Evolutionary conservation across 2,113 vertebrate genomes (phyloP).

Genomic region (Lophotis ruficrista): DNA sequence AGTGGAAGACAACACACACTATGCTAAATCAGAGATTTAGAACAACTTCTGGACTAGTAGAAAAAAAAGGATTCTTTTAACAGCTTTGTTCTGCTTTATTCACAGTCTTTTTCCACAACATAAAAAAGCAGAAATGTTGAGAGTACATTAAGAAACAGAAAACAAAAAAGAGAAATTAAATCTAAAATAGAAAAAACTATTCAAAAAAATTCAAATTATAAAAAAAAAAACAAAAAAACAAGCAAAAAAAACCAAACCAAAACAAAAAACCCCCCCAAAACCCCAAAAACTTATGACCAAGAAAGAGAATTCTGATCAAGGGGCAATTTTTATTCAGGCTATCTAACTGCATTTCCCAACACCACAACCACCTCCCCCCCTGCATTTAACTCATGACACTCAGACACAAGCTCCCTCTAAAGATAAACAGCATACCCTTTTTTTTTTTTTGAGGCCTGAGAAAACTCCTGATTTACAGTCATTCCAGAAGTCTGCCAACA

Average conservation of each 20-base stretch:
- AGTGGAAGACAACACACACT: background rate
- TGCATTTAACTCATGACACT: background rate
- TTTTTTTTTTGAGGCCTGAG: slow-evolving; percentile 8
- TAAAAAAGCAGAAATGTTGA: background rate
- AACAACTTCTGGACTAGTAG: background rate
- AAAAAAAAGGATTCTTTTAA: background rate
- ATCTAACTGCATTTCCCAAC: background rate
- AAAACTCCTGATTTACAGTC: slow-evolving; percentile 40
- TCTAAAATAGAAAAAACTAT: background rate
- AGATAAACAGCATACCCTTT: background rate
- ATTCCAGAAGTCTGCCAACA: slow-evolving; percentile 31
- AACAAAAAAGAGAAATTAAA: background rate
- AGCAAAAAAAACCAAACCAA: background rate
- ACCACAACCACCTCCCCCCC: background rate
- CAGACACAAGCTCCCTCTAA: slow-evolving; percentile 11
- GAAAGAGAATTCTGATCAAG: background rate
- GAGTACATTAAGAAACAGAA: background rate
- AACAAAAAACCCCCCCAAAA: background rate
- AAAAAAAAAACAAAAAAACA: background rate
- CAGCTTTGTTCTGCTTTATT: background rate
- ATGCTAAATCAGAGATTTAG: background rate
- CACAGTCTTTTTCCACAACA: background rate
- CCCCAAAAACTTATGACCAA: background rate
- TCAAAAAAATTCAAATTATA: background rate
- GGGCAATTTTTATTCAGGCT: background rate